Percentiles rank a stretch among this genome's conserved stretches.
Conservation (phyloP, 2,888 invertebrate genomes). For the Sphaerophoria taeniata region DNA sequence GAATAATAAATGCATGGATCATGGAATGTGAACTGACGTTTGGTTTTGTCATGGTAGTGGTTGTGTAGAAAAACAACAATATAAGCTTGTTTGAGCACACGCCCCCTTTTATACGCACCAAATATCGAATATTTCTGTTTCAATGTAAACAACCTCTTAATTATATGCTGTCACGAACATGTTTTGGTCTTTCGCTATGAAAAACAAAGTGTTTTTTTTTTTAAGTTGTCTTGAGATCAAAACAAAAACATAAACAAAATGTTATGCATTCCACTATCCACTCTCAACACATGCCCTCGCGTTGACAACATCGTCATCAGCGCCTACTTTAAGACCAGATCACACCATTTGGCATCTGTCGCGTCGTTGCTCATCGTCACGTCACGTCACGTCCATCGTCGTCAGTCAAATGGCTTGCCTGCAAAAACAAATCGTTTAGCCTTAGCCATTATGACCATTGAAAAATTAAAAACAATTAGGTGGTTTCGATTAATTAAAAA, state of each 20-base stretch:
- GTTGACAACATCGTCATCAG: constrained; percentile 9
- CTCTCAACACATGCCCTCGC: constrained; percentile 13
- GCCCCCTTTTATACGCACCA: constrained; percentile 38
- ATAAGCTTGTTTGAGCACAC: constrained; percentile 23
- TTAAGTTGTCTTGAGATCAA: constrained; percentile 18
- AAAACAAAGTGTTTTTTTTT: constrained; percentile 26
- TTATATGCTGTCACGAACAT: constrained; percentile 24
- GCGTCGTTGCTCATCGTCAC: not conserved
- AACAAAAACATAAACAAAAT: constrained; percentile 35
- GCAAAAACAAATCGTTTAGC: constrained; percentile 47
- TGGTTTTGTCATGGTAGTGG: not conserved
- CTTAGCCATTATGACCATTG: not conserved
- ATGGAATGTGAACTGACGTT: not conserved
- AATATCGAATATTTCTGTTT: constrained; percentile 10
- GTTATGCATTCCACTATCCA: constrained; percentile 37
- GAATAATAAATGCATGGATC: constrained; percentile 14
- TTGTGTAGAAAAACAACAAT: constrained; percentile 21
- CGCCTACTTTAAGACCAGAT: constrained; percentile 39
- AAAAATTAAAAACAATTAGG: constrained; percentile 56
- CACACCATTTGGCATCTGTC: not conserved
- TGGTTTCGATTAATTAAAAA: constrained; percentile 45
- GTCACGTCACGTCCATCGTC: not conserved
- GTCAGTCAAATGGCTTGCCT: not conserved
- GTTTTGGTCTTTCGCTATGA: constrained; percentile 8
- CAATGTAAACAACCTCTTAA: constrained; percentile 63